phyloP scores from a whole-genome alignment of 2,888 invertebrate species.

The Argynnis bischoffii region DNA sequence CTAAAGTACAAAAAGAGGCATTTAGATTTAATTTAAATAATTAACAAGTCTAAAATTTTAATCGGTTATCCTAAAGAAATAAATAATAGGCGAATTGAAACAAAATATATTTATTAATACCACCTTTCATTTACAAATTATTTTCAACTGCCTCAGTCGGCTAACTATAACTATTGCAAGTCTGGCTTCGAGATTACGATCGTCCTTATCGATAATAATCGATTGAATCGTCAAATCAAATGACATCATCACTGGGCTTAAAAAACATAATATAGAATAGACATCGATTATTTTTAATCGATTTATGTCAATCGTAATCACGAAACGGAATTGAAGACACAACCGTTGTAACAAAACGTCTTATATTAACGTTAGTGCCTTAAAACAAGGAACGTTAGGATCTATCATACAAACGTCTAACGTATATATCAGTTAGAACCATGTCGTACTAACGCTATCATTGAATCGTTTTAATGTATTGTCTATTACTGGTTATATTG shows the following conservation, averaged over 20 bases:
- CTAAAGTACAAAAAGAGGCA: no score
- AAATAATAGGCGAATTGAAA: constrained; percentile 58
- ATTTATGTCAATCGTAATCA: constrained; percentile 15
- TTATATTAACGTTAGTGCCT: constrained; percentile 67
- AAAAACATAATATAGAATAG: neutral
- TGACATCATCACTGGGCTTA: constrained; percentile 9
- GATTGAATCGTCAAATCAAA: constrained; percentile 1
- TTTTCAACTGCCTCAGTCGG: constrained; percentile 59
- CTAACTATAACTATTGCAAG: constrained; percentile 58
- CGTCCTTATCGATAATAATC: constrained; percentile 3
- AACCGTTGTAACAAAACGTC: constrained; percentile 67
- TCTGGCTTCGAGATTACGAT: constrained; percentile 49
- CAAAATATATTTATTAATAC: constrained; percentile 80
- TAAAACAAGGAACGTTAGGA: constrained; percentile 68
- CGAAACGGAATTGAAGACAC: constrained; percentile 51
- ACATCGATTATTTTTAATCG: constrained; percentile 1
- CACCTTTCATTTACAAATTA: constrained; percentile 72
- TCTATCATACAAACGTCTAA: constrained; percentile 60
- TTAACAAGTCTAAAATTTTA: no score
- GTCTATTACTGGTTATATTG: constrained; percentile 1
- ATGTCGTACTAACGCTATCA: constrained; percentile 7
- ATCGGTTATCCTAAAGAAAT: neutral
- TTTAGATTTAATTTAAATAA: no score
- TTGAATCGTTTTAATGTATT: neutral
- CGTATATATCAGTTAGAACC: constrained; percentile 44